Evolutionary conservation across 2,888 invertebrate species (phyloP).

Genomic region (Epicampocera succincta): DNA sequence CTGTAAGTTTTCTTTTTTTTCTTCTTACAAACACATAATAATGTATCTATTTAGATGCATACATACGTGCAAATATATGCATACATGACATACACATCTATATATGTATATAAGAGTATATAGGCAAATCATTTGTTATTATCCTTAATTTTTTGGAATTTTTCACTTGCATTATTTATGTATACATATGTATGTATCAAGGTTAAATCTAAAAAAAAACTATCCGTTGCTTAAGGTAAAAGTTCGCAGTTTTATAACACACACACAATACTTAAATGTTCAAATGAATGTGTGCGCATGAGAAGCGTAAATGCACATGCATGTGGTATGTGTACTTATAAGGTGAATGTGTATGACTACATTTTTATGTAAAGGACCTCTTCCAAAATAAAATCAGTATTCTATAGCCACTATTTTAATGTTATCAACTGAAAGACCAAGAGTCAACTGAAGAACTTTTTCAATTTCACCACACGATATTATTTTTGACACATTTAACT

Average conservation of each 20-base stretch:
- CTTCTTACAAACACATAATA: too few relatives aligned
- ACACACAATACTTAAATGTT: neutral
- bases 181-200: slow-evolving; percentile 31
- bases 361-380: slow-evolving; percentile 41
- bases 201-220: slow-evolving; percentile 25
- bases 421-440: slow-evolving; percentile 76
- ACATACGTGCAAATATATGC: slow-evolving; percentile 2
- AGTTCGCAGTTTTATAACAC: slow-evolving; percentile 9
- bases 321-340: too few relatives aligned
- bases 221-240: slow-evolving; percentile 15
- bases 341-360: neutral
- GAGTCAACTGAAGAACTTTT: slow-evolving; percentile 74
- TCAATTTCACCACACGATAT: slow-evolving; percentile 38
- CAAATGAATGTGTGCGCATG: slow-evolving; percentile 10
- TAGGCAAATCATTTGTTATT: neutral
- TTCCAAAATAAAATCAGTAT: slow-evolving; percentile 5
- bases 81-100: neutral
- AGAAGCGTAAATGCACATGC: slow-evolving; percentile 19
- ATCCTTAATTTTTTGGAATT: neutral
- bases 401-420: slow-evolving; percentile 40
- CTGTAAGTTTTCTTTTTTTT: too few relatives aligned
- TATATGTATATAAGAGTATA: neutral
- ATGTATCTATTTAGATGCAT: too few relatives aligned
- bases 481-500: slow-evolving; percentile 58
- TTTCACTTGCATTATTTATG: slow-evolving; percentile 1